Evolutionary conservation across 2,797 vertebrate species (phyloP).

Genomic region (Caiman crocodilus): DNA sequence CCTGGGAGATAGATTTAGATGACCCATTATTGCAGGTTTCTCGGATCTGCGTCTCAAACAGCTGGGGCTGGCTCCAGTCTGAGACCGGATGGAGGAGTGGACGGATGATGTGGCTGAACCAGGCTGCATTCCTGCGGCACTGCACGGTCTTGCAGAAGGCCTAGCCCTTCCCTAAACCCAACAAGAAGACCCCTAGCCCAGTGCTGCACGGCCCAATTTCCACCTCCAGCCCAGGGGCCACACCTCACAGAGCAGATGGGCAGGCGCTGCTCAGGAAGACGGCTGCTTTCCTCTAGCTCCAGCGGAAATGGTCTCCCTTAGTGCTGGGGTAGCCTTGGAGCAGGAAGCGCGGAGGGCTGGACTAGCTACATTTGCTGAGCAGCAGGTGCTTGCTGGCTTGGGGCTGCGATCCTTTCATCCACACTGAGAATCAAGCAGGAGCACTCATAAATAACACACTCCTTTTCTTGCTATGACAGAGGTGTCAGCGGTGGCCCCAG

Average conservation of each 20-base stretch:
- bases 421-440: background rate
- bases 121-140: too few relatives aligned
- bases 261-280: too few relatives aligned
- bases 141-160: too few relatives aligned
- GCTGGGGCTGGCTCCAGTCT: too few relatives aligned
- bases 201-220: too few relatives aligned
- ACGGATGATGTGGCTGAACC: too few relatives aligned
- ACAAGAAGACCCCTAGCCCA: too few relatives aligned
- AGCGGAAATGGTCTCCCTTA: background rate
- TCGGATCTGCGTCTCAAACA: background rate
- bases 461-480: background rate
- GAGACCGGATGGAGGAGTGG: too few relatives aligned
- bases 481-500: background rate
- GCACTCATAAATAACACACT: background rate
- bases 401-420: background rate
- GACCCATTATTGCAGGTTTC: fast-evolving
- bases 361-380: background rate
- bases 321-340: background rate
- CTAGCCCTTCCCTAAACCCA: too few relatives aligned
- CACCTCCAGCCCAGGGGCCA: too few relatives aligned
- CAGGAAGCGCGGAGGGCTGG: background rate
- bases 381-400: background rate
- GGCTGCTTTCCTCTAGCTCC: too few relatives aligned
- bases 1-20: background rate
- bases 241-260: too few relatives aligned